A percentile compares a stretch with the other conserved stretches of the same genome.
Evolutionary conservation across 30 jellyfish, hydroid and myxozoan genomes (phyloP).

Genomic region (Phacellophora camtschatica): DNA sequence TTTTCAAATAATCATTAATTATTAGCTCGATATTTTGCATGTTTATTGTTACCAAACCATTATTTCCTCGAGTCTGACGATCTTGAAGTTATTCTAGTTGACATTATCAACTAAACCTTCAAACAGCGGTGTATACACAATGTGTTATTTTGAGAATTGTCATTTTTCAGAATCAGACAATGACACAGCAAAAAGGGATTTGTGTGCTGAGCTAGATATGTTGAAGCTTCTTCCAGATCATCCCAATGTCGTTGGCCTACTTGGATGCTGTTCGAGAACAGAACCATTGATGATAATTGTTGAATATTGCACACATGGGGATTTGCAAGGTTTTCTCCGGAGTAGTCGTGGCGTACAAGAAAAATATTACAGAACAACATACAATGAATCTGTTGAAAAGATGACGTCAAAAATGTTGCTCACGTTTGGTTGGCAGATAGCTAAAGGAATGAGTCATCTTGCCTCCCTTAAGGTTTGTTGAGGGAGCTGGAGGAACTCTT

Average conservation of each 20-base stretch:
- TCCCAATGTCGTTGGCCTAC: conserved; percentile 87
- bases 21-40: too few species aligned
- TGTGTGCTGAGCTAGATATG: conserved; percentile 84
- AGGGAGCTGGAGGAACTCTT: too few species aligned
- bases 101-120: too few species aligned
- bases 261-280: conserved; percentile 88
- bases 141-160: too few species aligned
- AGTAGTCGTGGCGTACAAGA: conserved; percentile 93
- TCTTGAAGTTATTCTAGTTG: too few species aligned
- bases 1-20: too few species aligned
- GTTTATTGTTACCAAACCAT: neutral
- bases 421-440: conserved; percentile 85
- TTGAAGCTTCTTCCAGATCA: conserved; percentile 92
- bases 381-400: conserved; percentile 66
- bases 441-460: conserved; percentile 90
- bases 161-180: conserved; percentile 56
- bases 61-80: neutral
- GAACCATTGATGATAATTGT: conserved; percentile 92
- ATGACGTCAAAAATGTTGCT: conserved; percentile 85
- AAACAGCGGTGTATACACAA: too few species aligned
- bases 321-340: conserved; percentile 90
- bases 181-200: conserved; percentile 84
- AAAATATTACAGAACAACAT: conserved; percentile 72
- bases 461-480: conserved; percentile 86
- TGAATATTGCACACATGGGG: conserved; percentile 96